Conservation (phyloP, 2,113 vertebrate species). For the Pangasianodon gigas region DNA sequence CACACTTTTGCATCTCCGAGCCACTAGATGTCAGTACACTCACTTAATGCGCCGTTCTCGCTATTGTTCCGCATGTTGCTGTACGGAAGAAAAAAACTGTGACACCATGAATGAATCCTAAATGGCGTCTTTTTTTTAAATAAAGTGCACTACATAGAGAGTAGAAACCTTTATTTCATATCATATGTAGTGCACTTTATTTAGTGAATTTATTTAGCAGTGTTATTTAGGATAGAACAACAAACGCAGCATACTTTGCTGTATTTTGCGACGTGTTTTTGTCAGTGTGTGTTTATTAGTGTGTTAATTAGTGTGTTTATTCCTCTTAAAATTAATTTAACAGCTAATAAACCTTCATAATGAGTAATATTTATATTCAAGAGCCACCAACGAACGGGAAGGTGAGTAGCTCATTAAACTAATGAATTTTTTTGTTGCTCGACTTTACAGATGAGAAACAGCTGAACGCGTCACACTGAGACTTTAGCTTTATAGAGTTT, state of each 20-base stretch:
- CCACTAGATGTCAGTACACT: not conserved
- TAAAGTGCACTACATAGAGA: not conserved
- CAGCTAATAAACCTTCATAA: conserved; percentile 53
- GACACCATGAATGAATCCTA: not conserved
- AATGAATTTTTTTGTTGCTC: not conserved
- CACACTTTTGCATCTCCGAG: not conserved
- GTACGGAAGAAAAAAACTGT: not conserved
- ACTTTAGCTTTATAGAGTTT: not conserved
- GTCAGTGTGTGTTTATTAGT: not conserved
- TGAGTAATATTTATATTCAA: conserved; percentile 98
- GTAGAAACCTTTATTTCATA: not conserved
- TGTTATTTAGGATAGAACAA: not conserved
- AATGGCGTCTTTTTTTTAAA: too few species aligned
- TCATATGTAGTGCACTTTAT: not conserved
- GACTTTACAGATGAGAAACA: too few species aligned
- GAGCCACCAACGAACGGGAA: conserved; percentile 95
- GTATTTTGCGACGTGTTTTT: not conserved
- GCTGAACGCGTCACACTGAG: not conserved
- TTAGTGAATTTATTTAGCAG: not conserved
- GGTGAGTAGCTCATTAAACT: conserved; percentile 69
- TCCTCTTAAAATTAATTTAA: not conserved
- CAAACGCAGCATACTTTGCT: too few species aligned
- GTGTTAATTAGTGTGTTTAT: not conserved
- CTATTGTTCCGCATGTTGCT: not conserved
- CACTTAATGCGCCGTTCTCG: not conserved